Evolutionary conservation across 2,888 invertebrate species (phyloP), one percentile per base, ranked within the genome.

Genomic region (Lithophane semibrunnea): DNA sequence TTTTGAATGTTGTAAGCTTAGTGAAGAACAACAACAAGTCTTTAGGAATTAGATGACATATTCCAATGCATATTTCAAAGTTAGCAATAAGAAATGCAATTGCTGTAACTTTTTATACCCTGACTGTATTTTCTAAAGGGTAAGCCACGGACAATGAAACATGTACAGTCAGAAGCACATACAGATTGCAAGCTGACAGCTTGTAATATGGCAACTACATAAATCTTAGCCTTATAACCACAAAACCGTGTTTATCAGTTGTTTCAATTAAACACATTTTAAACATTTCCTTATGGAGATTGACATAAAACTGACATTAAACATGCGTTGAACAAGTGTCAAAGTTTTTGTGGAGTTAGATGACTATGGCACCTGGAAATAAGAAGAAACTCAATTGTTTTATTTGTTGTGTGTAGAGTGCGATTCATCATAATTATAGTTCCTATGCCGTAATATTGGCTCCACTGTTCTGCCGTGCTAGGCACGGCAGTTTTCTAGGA

Each of bases 1-100:
- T 56, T 54, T 79, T 82, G 44, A 61, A 60, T 70, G 29, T 78
- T 66, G n/a, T 69, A 47, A 49, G 63, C 37, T 44, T 75, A 60
- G 47, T 82, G 12, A 44, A 64, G 64, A 77, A 58, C 63, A 44
- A 49, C 54, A 63, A 54, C 13, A 77, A 75, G 52, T 60, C 10
- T 77, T 67, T 77, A 67, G 49, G 56, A 52, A 16, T 77, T 67
- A 61, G 42, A 44, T 16, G 13, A 54, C 16, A 24, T 68, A 56
- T 56, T 24, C 13, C 37, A 49, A 44, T 68, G 68, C n/a, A n/a
- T 37, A 56, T 58, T 13, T 16, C 64, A 58, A 52, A 58, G 29
- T 63, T 75, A 37, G 82, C 29, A 49, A 42, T 73, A 80, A 64
- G 42, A 24, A 24, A 54, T n/a, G 21, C 16, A 29, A 44, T 79